phyloP scores from a whole-genome alignment of 2,888 invertebrate genomes.

The Eristalis arbustorum region DNA sequence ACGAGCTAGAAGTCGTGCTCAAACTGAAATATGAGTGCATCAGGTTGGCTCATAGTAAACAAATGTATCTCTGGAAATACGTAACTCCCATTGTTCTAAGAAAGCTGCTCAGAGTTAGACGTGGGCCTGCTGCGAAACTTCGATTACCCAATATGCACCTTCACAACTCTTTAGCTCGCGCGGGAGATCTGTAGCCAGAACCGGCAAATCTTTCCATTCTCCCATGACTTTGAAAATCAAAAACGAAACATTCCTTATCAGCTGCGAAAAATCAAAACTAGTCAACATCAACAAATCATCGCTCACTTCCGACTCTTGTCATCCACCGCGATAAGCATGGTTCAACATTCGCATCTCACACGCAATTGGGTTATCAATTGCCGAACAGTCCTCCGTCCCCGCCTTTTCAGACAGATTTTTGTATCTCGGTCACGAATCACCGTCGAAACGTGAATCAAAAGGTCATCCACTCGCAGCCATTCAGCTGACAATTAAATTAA shows the following conservation, averaged over 20 bases:
- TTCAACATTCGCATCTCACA: neutral
- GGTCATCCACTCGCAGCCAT: constrained; percentile 10
- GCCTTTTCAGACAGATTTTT: neutral
- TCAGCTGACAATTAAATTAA: constrained; percentile 3
- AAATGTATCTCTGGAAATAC: too few relatives aligned
- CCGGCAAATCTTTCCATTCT: too few relatives aligned
- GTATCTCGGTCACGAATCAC: neutral
- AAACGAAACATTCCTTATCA: neutral
- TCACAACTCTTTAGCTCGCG: too few relatives aligned
- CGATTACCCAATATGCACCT: too few relatives aligned
- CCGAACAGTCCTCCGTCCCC: neutral
- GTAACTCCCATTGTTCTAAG: too few relatives aligned
- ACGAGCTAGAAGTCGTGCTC: too few relatives aligned
- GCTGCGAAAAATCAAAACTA: neutral
- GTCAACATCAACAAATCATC: neutral
- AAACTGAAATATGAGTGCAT: too few relatives aligned
- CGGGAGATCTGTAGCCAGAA: too few relatives aligned
- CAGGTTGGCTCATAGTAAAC: too few relatives aligned
- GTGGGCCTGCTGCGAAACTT: too few relatives aligned
- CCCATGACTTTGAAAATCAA: neutral
- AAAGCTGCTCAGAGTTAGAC: too few relatives aligned
- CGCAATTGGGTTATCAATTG: neutral
- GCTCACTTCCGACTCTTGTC: neutral
- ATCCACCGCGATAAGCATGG: neutral
- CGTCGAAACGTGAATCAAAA: constrained; percentile 19